Conservation (phyloP, 2,797 vertebrate genomes). For the Aselliscus stoliczkanus region DNA sequence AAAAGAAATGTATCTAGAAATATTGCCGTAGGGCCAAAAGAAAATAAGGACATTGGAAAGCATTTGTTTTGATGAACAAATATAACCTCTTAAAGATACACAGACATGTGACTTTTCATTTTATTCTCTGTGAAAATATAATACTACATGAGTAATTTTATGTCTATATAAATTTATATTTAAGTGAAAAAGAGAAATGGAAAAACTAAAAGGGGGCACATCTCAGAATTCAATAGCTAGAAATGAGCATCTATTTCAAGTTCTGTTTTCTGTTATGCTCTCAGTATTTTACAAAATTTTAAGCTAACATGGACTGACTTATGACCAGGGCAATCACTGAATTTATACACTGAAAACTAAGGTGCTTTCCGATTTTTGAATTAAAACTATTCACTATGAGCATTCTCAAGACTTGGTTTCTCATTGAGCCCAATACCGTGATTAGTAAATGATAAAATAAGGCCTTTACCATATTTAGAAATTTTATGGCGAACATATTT, state of each 20-base stretch:
- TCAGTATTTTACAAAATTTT: constrained; percentile 50
- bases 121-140: neutral
- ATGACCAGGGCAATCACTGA: constrained; percentile 41
- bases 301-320: constrained; percentile 34
- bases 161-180: neutral
- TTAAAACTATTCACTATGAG: neutral
- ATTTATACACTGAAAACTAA: constrained; percentile 44
- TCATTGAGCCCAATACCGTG: neutral
- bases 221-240: constrained; percentile 29
- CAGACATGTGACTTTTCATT: neutral
- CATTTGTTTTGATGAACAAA: neutral
- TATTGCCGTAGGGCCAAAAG: neutral
- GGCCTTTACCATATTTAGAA: neutral
- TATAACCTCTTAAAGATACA: neutral
- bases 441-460: neutral
- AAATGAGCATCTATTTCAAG: constrained; percentile 6
- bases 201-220: neutral
- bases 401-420: neutral
- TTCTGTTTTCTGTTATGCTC: neutral
- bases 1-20: neutral
- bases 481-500: constrained; percentile 1
- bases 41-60: neutral
- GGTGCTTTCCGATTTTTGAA: constrained; percentile 45
- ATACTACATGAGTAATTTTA: neutral
- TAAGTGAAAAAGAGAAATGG: neutral